Evolutionary conservation across 2,113 vertebrate genomes (phyloP), one percentile per base, ranked within the genome.

Genomic region (Loxodonta africana): DNA sequence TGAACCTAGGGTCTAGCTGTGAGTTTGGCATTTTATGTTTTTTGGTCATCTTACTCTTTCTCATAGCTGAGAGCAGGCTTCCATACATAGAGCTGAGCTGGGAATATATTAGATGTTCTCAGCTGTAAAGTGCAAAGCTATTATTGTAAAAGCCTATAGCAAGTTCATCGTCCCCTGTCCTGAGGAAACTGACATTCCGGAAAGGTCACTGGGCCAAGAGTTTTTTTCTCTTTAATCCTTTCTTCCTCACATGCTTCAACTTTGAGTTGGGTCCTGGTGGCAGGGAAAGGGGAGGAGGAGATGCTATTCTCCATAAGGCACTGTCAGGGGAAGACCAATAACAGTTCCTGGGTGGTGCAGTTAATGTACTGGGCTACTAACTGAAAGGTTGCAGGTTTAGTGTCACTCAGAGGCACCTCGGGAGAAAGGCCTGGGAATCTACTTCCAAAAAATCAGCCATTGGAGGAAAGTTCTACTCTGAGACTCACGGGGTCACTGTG

Each of bases 101-200:
- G 28, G 63, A n/a, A 62, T 89, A 28, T 17, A 11, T 67, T 57
- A 74, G 90, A 48, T 83, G 44, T 71, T 95, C 91, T 97, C 65
- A 48, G 80, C 30, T 81, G 65, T 33, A 37, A 90, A 80, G 51
- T 71, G 26, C 21, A 65, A 88, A 91, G 88, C 57, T 94, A 8
- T 62, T 51, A 77, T 63, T 86, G 81, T 82, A 15, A 83, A 93
- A 33, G 46, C 80, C 23, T 15, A 21, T 8, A 23, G 88, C 80
- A 51, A 76, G 46, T 30, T 74, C 74, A 37, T 53, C 67, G 44
- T 26, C 21, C 67, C 28, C 44, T 26, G 28, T 78, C 65, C 80
- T 53, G 65, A 37, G 77, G 53, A 33, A 81, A 20, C 25, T 8
- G 63, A 91, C 14, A 46, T 80, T 89, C 85, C 25, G 51, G 41